Evolutionary conservation across 2,113 vertebrate species (phyloP).

Genomic region (Pelodiscus sinensis): DNA sequence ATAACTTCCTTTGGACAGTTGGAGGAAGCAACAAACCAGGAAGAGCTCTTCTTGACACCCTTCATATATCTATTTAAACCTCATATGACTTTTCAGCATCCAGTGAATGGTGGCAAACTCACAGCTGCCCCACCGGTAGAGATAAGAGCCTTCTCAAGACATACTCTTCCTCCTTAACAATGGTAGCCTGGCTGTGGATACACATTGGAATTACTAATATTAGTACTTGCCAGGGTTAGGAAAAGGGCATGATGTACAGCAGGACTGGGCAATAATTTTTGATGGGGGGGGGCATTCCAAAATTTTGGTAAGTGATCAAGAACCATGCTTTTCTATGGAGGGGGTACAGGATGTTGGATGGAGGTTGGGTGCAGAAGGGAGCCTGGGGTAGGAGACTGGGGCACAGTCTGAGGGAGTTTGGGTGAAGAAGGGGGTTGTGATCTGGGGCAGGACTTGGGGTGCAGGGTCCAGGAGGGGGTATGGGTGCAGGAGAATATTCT

Average conservation of each 20-base stretch:
- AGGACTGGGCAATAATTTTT: too few relatives aligned
- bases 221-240: background rate
- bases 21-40: background rate
- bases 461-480: too few relatives aligned
- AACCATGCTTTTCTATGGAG: too few relatives aligned
- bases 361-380: too few relatives aligned
- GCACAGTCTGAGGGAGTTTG: too few relatives aligned
- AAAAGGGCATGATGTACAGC: background rate
- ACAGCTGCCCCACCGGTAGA: background rate
- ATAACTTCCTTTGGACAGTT: background rate
- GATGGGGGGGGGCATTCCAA: too few relatives aligned
- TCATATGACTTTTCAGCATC: background rate
- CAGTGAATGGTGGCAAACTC: background rate
- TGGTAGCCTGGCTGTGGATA: background rate
- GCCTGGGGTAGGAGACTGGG: too few relatives aligned
- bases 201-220: background rate
- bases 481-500: too few relatives aligned
- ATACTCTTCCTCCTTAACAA: background rate
- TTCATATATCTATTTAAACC: background rate
- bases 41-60: background rate
- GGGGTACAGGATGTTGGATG: too few relatives aligned
- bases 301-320: too few relatives aligned
- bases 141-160: background rate
- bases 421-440: too few relatives aligned
- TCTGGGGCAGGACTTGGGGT: too few relatives aligned